A percentile compares a stretch with the other conserved stretches of the same genome.
phyloP scores from a whole-genome alignment of 2,113 vertebrate species.

The Strigops habroptila region DNA sequence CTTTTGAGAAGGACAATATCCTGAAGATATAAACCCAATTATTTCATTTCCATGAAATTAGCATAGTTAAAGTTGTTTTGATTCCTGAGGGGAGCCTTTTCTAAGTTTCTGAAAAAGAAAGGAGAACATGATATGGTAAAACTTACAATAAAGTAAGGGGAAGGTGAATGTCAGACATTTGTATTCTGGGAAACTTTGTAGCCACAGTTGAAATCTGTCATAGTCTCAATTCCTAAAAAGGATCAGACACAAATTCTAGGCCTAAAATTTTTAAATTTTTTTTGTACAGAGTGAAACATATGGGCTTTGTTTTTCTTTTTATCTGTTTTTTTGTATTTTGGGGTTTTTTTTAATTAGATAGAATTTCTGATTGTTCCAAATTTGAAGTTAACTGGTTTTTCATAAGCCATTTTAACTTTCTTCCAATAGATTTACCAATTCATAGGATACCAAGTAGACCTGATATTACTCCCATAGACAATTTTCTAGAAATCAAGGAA shows the following conservation, averaged over 20 bases:
- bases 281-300: not conserved
- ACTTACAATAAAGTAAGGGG: not conserved
- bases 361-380: not conserved
- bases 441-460: not conserved
- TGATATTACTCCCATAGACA: not conserved
- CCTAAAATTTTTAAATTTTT: not conserved
- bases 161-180: not conserved
- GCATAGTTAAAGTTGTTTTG: conserved; percentile 30
- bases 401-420: not conserved
- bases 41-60: conserved; percentile 48
- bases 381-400: not conserved
- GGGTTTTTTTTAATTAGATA: not conserved
- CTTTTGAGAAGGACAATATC: conserved; percentile 32
- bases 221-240: not conserved
- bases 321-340: too few species aligned
- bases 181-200: not conserved
- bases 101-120: not conserved
- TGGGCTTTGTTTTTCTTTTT: not conserved
- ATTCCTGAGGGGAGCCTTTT: not conserved
- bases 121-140: not conserved
- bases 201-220: not conserved
- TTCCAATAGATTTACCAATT: not conserved
- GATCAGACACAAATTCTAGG: not conserved
- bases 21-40: conserved; percentile 38
- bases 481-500: not conserved